Evolutionary conservation across 2,113 vertebrate genomes (phyloP).

Genomic region (Lagopus leucura): DNA sequence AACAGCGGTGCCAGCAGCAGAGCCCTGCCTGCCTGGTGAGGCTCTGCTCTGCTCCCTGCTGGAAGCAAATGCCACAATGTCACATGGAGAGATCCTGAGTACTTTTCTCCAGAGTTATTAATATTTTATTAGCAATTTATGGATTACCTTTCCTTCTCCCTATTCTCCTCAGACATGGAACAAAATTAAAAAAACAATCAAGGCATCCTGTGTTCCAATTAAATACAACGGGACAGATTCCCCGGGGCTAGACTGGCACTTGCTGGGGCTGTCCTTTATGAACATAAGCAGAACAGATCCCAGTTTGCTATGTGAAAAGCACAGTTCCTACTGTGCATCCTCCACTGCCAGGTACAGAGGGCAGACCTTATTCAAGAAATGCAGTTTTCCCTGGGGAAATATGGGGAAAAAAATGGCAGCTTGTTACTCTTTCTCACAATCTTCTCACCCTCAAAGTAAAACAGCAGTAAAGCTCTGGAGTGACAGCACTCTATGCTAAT

Average conservation of each 20-base stretch:
- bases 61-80: background rate
- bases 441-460: background rate
- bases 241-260: background rate
- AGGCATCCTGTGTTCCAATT: background rate
- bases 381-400: background rate
- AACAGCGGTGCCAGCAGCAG: background rate
- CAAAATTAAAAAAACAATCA: background rate
- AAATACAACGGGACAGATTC: background rate
- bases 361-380: background rate
- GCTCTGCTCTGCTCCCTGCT: background rate
- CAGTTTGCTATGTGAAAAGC: background rate
- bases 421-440: background rate
- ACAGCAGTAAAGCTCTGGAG: background rate
- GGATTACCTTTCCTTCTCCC: background rate
- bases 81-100: background rate
- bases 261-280: background rate
- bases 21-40: background rate
- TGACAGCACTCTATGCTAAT: rapidly evolving
- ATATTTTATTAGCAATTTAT: background rate
- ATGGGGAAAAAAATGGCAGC: background rate
- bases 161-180: background rate
- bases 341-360: background rate
- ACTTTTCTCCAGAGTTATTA: background rate
- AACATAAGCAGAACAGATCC: background rate
- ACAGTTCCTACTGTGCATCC: background rate